phyloP scores from a whole-genome alignment of 2,888 invertebrate genomes.

The Cantharis flavilabris region DNA sequence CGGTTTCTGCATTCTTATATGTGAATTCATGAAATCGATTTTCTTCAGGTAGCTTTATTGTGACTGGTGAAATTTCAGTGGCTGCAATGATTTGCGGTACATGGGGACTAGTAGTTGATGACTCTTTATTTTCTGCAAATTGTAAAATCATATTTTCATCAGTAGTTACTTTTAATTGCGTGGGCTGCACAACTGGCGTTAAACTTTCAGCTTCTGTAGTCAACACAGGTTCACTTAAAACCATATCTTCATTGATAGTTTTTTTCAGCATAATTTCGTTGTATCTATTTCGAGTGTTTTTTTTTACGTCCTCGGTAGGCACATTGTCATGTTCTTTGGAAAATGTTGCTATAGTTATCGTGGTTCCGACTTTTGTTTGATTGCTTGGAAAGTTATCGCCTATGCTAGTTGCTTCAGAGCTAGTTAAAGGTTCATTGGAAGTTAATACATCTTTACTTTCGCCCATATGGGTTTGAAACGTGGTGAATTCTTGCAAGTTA shows the following conservation, averaged over 20 bases:
- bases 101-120: not conserved
- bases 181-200: not conserved
- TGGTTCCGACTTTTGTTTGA: no score
- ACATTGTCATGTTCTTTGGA: no score
- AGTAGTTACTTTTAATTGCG: not conserved
- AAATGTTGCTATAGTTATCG: no score
- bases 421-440: no score
- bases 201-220: not conserved
- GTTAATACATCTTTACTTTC: no score
- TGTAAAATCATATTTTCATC: not conserved
- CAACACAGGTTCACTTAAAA: not conserved
- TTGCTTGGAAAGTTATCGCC: no score
- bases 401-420: no score
- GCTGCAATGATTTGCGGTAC: not conserved
- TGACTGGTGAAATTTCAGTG: not conserved
- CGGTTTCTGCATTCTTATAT: no score
- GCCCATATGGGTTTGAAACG: no score
- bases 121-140: not conserved
- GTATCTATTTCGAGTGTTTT: not conserved
- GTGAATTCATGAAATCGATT: not conserved
- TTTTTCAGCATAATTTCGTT: not conserved
- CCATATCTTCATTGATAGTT: not conserved
- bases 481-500: no score
- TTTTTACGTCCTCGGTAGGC: no score
- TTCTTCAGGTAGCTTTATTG: not conserved